Evolutionary conservation across 2,888 invertebrate genomes (phyloP).

Genomic region (Myathropa florea): DNA sequence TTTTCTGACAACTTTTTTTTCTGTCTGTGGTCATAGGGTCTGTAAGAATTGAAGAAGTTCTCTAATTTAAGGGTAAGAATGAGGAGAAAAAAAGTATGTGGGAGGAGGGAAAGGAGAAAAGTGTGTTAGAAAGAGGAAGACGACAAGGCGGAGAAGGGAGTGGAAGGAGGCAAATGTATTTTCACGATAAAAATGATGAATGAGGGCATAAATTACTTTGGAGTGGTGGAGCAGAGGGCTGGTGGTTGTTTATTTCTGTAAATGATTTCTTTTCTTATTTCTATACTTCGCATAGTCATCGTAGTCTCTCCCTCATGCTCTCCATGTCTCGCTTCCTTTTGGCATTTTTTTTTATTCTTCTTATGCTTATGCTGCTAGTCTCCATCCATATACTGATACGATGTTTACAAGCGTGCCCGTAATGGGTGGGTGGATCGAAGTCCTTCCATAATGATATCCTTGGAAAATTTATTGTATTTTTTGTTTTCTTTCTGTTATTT

Average conservation of each 20-base stretch:
- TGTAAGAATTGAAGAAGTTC: slow-evolving; percentile 30
- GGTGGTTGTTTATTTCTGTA: slow-evolving; percentile 81
- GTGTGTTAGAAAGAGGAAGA: background rate
- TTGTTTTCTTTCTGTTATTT: slow-evolving; percentile 12
- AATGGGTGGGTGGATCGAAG: slow-evolving; percentile 71
- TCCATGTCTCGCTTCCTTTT: background rate
- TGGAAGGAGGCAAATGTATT: slow-evolving; percentile 78
- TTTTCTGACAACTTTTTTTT: slow-evolving; percentile 20
- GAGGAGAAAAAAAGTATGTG: background rate
- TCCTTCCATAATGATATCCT: slow-evolving; percentile 69
- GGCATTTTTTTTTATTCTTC: background rate
- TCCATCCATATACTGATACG: slow-evolving; percentile 45
- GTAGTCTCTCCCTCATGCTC: slow-evolving; percentile 1
- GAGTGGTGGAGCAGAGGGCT: slow-evolving; percentile 80
- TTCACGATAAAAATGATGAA: slow-evolving; percentile 81
- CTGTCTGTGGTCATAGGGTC: slow-evolving; percentile 39
- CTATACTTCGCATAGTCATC: slow-evolving; percentile 49
- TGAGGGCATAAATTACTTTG: slow-evolving; percentile 81
- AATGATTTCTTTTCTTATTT: slow-evolving; percentile 72
- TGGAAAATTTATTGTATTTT: slow-evolving; percentile 57
- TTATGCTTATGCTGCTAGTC: slow-evolving; percentile 45
- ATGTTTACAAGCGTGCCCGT: slow-evolving; percentile 64
- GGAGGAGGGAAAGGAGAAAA: slow-evolving; percentile 3
- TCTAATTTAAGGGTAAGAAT: slow-evolving; percentile 50
- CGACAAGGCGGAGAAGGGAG: slow-evolving; percentile 46